Evolutionary conservation across 2,113 vertebrate species (phyloP), one percentile per base, ranked within the genome.

Genomic region (Ramphastos sulfuratus): DNA sequence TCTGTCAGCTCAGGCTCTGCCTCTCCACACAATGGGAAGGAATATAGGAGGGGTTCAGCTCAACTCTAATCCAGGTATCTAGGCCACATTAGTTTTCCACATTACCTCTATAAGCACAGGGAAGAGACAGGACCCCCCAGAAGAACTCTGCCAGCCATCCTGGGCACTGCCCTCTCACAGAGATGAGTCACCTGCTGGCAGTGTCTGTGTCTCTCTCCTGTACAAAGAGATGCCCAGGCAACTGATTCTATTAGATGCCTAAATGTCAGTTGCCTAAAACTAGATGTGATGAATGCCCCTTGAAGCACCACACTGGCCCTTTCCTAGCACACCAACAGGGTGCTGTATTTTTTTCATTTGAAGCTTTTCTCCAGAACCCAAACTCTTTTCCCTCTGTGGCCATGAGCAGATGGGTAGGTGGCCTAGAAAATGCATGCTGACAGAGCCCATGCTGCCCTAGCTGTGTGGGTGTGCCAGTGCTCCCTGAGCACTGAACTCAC

Each of bases 301-400:
- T 59, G 79, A 21, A 85, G 23, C 66, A 50, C n/a, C 83, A 74
- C 28, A n/a, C 44, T 74, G 63, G 81, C 50, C 54, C 52, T 39
- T 31, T 74, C 79, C 75, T 69, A 64, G 58, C 39, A 37, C 58
- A 77, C 8, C 28, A 81, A 25, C 56, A 82, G 59, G 74, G 35
- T 76, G 33, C 19, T 37, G 20, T 60, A 50, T 50, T 52, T 82
- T 81, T 73, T 18, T 2, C 56, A 27, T 67, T 86, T 83, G 35
- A 75, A 86, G 64, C 42, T 91, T 77, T 92, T 79, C 48, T 78
- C 60, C 72, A 92, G 75, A 87, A 89, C 70, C 60, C 37, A 63
- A 86, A 78, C 75, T 67, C 83, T 74, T 92, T 92, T 58, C 75
- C 70, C 60, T 64, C 64, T 72, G 59, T 1, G 6, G 81, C 52